A percentile compares a stretch with the other conserved stretches of the same genome.
phyloP scores from a whole-genome alignment of 2,797 vertebrate genomes.

The Zalophus californianus region DNA sequence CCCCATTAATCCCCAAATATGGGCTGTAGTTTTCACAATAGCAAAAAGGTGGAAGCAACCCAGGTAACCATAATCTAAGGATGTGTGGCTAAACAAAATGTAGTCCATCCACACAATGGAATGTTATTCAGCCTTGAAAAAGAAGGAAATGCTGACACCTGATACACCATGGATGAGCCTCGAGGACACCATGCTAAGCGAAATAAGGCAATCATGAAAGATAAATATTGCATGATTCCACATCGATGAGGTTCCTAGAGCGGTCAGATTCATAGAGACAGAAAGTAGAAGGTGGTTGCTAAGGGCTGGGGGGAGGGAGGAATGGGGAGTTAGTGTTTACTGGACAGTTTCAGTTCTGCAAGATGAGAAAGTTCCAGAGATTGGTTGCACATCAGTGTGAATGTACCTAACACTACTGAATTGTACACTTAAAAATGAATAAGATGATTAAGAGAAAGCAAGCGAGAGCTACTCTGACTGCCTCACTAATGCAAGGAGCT shows the following conservation, averaged over 20 bases:
- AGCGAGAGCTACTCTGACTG: accelerated
- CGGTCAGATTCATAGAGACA: background rate
- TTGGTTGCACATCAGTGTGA: background rate
- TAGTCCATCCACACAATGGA: accelerated
- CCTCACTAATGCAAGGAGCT: too few relatives aligned
- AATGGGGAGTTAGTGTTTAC: accelerated
- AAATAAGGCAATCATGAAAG: background rate
- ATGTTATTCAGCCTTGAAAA: background rate
- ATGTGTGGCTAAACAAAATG: accelerated
- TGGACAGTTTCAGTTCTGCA: background rate
- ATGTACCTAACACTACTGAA: background rate
- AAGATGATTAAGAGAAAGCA: background rate
- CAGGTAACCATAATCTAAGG: accelerated
- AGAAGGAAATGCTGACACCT: background rate
- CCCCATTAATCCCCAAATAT: accelerated
- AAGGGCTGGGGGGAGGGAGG: accelerated
- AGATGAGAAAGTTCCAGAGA: background rate
- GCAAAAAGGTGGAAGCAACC: too few relatives aligned
- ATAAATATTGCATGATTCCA: accelerated
- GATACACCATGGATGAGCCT: accelerated
- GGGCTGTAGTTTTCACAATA: background rate
- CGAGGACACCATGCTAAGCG: accelerated
- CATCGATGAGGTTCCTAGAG: accelerated
- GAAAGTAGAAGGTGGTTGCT: background rate
- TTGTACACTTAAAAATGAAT: background rate